phyloP scores from a whole-genome alignment of 2,888 invertebrate species.

The Steinernema carpocapsae region DNA sequence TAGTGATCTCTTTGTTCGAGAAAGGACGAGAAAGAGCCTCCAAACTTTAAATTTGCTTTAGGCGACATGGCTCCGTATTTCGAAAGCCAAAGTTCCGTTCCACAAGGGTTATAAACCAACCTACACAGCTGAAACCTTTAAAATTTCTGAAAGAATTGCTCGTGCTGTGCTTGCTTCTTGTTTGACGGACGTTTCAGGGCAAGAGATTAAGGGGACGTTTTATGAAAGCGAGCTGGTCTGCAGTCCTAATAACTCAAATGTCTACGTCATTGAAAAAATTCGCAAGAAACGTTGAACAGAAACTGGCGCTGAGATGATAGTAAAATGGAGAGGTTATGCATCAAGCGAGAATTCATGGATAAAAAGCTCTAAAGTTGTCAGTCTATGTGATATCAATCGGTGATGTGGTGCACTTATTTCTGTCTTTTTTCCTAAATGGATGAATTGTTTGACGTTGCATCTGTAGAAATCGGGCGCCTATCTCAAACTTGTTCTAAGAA shows the following conservation, averaged over 20 bases:
- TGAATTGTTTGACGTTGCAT: not conserved
- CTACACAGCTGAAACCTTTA: not conserved
- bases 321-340: not conserved
- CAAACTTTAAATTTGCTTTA: not conserved
- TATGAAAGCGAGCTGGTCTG: not conserved
- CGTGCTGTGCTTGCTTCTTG: not conserved
- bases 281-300: not conserved
- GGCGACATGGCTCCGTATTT: not conserved
- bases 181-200: not conserved
- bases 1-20: too few species aligned
- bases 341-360: not conserved
- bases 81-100: not conserved
- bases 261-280: slow-evolving; percentile 21
- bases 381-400: not conserved
- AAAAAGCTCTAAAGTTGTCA: not conserved
- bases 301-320: not conserved
- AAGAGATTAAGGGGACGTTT: slow-evolving; percentile 12
- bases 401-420: too few species aligned
- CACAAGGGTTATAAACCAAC: not conserved
- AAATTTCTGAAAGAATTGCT: not conserved
- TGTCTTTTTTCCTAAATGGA: too few species aligned
- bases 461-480: not conserved
- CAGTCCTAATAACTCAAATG: not conserved
- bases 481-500: not conserved
- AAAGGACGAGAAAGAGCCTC: too few species aligned